Base-by-base conservation (phyloP, 2,888 invertebrate genomes). In the Hesperia comma region DNA sequence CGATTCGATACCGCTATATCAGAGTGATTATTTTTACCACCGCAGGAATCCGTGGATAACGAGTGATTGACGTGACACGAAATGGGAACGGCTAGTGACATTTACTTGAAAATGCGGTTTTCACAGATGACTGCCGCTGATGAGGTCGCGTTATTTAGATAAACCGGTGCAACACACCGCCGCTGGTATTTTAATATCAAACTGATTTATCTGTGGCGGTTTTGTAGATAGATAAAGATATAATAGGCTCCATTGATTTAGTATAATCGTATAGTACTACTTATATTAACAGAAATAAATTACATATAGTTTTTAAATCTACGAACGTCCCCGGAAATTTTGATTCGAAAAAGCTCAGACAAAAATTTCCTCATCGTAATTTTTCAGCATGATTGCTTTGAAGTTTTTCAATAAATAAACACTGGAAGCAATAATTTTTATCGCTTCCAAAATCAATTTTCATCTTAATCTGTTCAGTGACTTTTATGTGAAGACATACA, bases 101-200 rank as follows among this genome's bases (percentile, higher is more conserved):
- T 64, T 66, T 66, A 37, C 66, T 61, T 55, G 58, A 66, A 54
- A 61, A 60, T 66, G 60, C 66, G 60, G 66, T 66, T 66, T 66
- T 66, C 60, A 60, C 60, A 61, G 66, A 46, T 37, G 60, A 66
- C n/a, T 66, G 66, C 43, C 43, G 49, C 26, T 19, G 33, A 66
- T 46, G 60, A 66, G 66, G 60, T 43, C 54, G 46, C 15, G 54
- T 40, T 60, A 64, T 66, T 66, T 60, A 33, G 64, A 57, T 49
- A 51, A 66, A 61, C 60, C 66, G 66, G 54, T 60, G 43, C 43
- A 54, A 32, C 21, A 43, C 53, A 21, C 46, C 58, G 32, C 17
- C 10, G n/a, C 33, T 43, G 56, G 54, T 53, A 43, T 54, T 55
- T 61, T 26, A 26, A 41, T 53, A 26, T 41, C 26, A 53, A 51